Conservation (phyloP, 2,113 vertebrate species). For the Nannospalax galili region DNA sequence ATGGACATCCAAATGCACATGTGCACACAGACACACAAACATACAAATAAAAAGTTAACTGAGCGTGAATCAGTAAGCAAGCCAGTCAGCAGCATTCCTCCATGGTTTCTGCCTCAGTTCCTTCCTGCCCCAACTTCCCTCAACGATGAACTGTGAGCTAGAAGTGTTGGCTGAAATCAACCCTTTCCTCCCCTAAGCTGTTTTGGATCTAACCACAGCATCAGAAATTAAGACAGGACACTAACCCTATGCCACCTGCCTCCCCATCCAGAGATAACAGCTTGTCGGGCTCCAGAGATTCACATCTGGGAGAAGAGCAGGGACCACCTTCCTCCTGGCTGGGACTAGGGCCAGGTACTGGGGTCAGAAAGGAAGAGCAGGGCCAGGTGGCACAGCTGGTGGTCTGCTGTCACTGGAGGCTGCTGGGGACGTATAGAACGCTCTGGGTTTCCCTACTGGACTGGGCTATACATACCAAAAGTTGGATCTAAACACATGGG, state of each 20-base stretch:
- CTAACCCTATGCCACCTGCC: not conserved
- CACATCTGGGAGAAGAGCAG: accelerated
- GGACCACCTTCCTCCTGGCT: not conserved
- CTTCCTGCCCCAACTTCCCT: too few species aligned
- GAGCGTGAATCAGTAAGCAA: too few species aligned
- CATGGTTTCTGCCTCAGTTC: too few species aligned
- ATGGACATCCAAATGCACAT: too few species aligned
- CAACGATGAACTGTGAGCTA: too few species aligned
- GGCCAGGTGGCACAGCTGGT: accelerated
- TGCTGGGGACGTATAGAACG: accelerated
- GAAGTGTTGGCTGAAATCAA: too few species aligned
- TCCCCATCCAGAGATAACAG: not conserved
- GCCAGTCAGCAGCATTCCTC: too few species aligned
- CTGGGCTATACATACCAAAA: not conserved
- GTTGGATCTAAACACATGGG: not conserved
- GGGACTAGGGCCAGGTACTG: not conserved
- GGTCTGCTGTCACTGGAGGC: not conserved
- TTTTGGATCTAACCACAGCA: too few species aligned
- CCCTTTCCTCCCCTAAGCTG: too few species aligned
- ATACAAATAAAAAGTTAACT: too few species aligned
- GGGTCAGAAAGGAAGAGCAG: not conserved
- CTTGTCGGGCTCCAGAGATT: not conserved
- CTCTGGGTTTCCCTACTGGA: not conserved
- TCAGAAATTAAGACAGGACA: too few species aligned
- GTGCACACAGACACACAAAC: too few species aligned